Evolutionary conservation across 2,888 invertebrate genomes (phyloP), one percentile per base, ranked within the genome.

Genomic region (Rhamphomyia laevipes): DNA sequence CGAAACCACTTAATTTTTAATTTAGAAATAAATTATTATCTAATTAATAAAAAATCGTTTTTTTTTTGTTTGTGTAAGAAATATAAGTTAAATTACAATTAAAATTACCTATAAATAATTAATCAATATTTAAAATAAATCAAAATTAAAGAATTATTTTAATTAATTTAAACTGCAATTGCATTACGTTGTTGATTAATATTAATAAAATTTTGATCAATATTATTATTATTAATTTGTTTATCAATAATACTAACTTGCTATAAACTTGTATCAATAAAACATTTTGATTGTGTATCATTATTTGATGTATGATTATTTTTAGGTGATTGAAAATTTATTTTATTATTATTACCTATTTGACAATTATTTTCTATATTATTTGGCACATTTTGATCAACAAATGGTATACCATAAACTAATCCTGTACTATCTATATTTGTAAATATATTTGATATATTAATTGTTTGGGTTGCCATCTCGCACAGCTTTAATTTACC

Each of bases 381-480:
- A 55, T 65, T 69, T 64, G 70, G 66, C 66, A 69, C 68, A 62
- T 62, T 66, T 58, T 70, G 70, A 67, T 70, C 70, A 16, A 59
- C 70, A 54, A 62, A 70, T 49, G 70, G 70, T 53, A 61, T 61
- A 51, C 62, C 66, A 17, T 61, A 57, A 53, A 57, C 59, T 31
- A 58, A 49, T 16, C 51, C 49, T 12, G 51, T 49, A 51, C 50
- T 54, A 51, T 68, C 67, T 51, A 68, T 52, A 47, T 64, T 64
- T 9, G 69, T 65, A 53, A 70, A 65, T 48, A 70, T 65, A 53
- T 63, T 69, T 31, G 69, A 64, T 47, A 69, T 59, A 31, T 65
- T 61, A 21, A 71, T 64, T 3, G 70, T 70, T 59, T 70, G 70
- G 7, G 70, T 70, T 42, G 70, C 71, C 63, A 70, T 70, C 54